These are phyloP conservation scores for Zoanthus gigantus DNA, from an alignment of 92 coral and sea anemone species.

Conservation along the genomic window DNA sequence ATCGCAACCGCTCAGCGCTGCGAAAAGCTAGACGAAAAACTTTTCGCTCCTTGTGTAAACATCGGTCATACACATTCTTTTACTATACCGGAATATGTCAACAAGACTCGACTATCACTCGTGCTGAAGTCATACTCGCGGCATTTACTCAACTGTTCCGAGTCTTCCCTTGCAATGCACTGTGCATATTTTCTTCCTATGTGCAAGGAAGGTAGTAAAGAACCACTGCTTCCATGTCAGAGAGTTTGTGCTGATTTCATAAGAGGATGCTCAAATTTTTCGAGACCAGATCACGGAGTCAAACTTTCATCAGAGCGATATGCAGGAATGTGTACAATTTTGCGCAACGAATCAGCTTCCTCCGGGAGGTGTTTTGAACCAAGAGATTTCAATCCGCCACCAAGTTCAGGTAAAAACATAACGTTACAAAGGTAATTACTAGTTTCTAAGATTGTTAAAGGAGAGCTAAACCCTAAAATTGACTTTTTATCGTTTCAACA, in stretches of 20 bases:
- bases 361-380: constrained; percentile 47
- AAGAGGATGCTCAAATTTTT: constrained; percentile 12
- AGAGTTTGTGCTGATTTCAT: constrained; percentile 41
- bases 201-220: constrained; percentile 32
- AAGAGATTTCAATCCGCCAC: constrained; percentile 23
- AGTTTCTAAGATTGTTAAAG: background rate
- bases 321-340: constrained; percentile 44
- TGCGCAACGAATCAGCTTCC: constrained; percentile 16
- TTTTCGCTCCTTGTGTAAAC: constrained; percentile 38
- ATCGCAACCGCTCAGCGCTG: constrained; percentile 22
- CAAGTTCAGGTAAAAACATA: constrained; percentile 4
- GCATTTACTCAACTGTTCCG: constrained; percentile 9
- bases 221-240: constrained; percentile 21
- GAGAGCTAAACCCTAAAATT: too few species aligned
- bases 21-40: constrained; percentile 29
- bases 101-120: constrained; percentile 23
- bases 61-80: constrained; percentile 37
- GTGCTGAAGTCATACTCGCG: constrained; percentile 17
- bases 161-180: constrained; percentile 40
- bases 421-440: background rate
- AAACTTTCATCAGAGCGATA: constrained; percentile 23
- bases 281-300: constrained; percentile 34
- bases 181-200: constrained; percentile 44
- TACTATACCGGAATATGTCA: constrained; percentile 20
- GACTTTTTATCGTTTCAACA: too few species aligned